Base-by-base conservation (phyloP, 92 coral and sea anemone genomes). In the Parazoanthus atlanticus region DNA sequence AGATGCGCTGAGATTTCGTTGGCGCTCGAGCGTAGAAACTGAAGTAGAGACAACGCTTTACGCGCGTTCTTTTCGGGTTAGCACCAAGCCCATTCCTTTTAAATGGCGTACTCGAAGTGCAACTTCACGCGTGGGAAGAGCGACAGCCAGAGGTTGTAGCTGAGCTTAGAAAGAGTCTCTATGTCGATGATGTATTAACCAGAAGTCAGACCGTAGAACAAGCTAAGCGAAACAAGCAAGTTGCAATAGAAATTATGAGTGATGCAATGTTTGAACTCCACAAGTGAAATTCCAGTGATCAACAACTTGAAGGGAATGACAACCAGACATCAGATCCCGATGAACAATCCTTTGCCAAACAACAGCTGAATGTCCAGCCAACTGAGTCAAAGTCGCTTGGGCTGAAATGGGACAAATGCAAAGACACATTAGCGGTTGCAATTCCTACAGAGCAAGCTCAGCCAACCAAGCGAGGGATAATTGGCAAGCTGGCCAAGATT, bases 401-500 rank as follows among this genome's bases (percentile, higher is more conserved):
- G 0, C 88, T 90, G 34, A 86, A 77, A 7, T 89, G 92, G 94
- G 82, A 89, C 85, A 92, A 90, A 73, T 74, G 76, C 16, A 70
- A 65, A 82, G 92, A 93, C 23, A 69, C 78, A 30, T 16, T 91
- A 8, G 83, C 84, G 32, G 71, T 93, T 54, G 34, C 74, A 15
- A 79, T 93, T 79, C 93, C 93, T 46, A 16, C 46, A 25, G 90
- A 90, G 43, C 85, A 58, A 58, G 89, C 91, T 34, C 76, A 67
- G 54, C 69, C 73, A 36, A 92, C 89, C 33, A 90, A 90, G 46
- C 26, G 94, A 90, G 93, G 93, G 23, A 76, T 83, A 65, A 70
- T 90, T 46, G 81, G 74, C 73, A 90, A 86, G 64, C 88, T 90
- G n/a, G 91, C 94, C 43, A 81, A 73, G n/a, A 90, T 92, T 41